Base-by-base conservation (phyloP, 2,888 invertebrate species). In the Netelia fuscicornis region DNA sequence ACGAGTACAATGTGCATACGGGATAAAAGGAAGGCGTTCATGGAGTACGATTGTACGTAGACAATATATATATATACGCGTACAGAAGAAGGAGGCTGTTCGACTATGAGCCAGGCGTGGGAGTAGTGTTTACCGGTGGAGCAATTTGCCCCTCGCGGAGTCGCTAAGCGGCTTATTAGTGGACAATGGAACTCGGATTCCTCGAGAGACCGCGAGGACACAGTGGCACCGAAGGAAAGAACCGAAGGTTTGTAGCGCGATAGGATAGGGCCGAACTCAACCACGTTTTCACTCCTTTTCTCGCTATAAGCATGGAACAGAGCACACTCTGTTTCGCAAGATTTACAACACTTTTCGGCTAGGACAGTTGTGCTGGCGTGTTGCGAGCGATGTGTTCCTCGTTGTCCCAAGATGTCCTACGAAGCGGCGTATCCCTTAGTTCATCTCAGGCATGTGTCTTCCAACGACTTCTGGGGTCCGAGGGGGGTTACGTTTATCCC, bases 151-250 rank as follows among this genome's bases (percentile, higher is more conserved):
- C 89, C 90, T 88, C 80, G 89, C 89, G 80, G 90, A 89, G 89
- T 88, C 88, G 88, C 89, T 92, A 92, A 92, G 91, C 92, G 88
- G 92, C 91, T 92, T 92, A 92, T 92, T 92, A 92, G 87, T 78
- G 87, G 74, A 92, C 92, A 92, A 92, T 91, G 86, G 81, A 30
- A 42, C 67, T 52, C 65, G 74, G 77, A 67, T 78, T 74, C 20
- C 54, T 77, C 83, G 44, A 54, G 60, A 65, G 68, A 67, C 30
- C 17, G 37, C 71, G 54, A 44, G 65, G 48, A 17, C 25, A 11
- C 30, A 44, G 52, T 37, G 44, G 70, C 74, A 76, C 58, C 62
- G 62, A 85, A 81, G 81, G 70, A 83, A 67, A 64, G 83, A 74
- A 74, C 58, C 60, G 88, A 88, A 88, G 88, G 87, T 87, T 88